Evolutionary conservation across 2,797 vertebrate genomes (phyloP).

Genomic region (Gymnocypris eckloni): DNA sequence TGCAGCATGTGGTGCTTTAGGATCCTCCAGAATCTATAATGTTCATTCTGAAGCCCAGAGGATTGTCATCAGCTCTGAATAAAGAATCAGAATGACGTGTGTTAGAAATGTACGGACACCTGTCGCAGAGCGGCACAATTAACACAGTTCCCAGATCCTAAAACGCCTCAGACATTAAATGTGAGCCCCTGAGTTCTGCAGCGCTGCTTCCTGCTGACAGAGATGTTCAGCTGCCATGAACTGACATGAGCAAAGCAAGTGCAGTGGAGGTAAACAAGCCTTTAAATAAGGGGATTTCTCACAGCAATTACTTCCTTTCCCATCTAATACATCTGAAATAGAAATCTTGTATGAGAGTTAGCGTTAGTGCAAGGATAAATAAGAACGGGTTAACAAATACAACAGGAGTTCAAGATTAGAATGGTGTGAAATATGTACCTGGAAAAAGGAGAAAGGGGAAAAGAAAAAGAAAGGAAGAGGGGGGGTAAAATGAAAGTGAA

Average conservation of each 20-base stretch:
- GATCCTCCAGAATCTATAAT: slow-evolving; percentile 8
- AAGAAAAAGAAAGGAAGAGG: not conserved
- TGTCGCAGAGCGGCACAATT: not conserved
- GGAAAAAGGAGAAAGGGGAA: not conserved
- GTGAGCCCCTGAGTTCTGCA: slow-evolving; percentile 8
- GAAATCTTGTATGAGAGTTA: not conserved
- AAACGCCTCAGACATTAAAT: slow-evolving; percentile 11
- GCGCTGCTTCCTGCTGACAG: not conserved
- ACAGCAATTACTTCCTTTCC: not conserved
- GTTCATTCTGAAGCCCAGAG: not conserved
- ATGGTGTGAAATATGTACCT: not conserved
- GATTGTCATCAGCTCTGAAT: slow-evolving; percentile 27
- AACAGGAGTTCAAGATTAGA: not conserved
- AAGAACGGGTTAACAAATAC: not conserved
- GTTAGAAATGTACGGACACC: slow-evolving; percentile 17
- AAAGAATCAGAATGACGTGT: not conserved
- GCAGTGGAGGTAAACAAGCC: not conserved
- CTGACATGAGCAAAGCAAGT: not conserved
- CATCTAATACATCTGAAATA: not conserved
- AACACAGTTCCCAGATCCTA: not conserved
- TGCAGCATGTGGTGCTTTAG: not conserved
- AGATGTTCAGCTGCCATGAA: slow-evolving; percentile 12
- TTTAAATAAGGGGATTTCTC: not conserved
- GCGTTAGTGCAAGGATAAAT: too few relatives aligned
- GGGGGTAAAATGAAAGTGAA: not conserved